Conservation (phyloP, 2,113 vertebrate genomes). For the Pelecanoides urinatrix region DNA sequence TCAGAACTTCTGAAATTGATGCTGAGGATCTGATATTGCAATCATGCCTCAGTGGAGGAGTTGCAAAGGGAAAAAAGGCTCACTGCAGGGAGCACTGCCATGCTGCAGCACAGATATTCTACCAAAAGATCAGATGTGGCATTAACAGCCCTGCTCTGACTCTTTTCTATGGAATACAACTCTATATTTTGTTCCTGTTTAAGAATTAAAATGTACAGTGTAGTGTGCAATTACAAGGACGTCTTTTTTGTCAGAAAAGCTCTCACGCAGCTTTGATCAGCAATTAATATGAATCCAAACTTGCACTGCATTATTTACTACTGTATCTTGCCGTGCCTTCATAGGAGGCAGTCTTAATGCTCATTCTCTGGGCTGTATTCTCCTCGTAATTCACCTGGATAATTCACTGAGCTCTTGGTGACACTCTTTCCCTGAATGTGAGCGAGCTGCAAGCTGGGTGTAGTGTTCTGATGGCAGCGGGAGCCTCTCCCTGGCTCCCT, state of each 20-base stretch:
- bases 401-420: neutral
- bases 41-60: neutral
- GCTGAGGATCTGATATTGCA: slow-evolving; percentile 33
- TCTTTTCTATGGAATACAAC: neutral
- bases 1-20: slow-evolving; percentile 27
- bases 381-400: neutral
- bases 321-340: neutral
- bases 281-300: neutral
- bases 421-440: neutral
- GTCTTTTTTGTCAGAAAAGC: neutral
- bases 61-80: neutral
- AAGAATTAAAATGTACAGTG: neutral
- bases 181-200: neutral
- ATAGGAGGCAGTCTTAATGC: neutral
- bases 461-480: neutral
- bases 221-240: neutral
- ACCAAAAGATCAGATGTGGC: neutral
- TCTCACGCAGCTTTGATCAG: neutral
- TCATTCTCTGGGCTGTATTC: neutral
- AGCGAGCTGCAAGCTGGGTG: neutral
- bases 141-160: neutral
- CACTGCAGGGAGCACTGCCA: neutral
- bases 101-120: neutral
- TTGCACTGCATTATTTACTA: neutral
- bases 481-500: neutral